Base-by-base conservation (phyloP, 2,797 vertebrate species). In the Sorex maritimensis region DNA sequence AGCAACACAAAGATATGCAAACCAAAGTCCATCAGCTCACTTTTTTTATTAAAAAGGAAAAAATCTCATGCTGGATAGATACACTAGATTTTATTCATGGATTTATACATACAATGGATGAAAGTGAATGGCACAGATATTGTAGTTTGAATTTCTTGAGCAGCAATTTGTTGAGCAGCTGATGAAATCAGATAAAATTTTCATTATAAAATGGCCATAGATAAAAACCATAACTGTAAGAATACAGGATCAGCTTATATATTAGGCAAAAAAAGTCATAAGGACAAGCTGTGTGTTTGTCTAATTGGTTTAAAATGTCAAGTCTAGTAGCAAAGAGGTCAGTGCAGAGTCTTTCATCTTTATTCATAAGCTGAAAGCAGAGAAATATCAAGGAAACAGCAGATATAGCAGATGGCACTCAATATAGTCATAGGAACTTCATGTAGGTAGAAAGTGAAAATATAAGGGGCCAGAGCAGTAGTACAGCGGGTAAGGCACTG, bases 251-350 rank as follows among this genome's bases (percentile, higher is more conserved):
- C 86, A 86, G 85, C 52, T 55, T 88, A 49, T 30, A 34, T 63
- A 69, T 28, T 28, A 81, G 58, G 92, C 80, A 75, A 55, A 87
- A 87, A 7, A 71, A 92, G 49, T 79, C 44, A 46, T 34, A 55
- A 58, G 46, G 80, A 90, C 55, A 92, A 92, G 85, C 67, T 81
- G 17, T 28, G 21, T 73, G 49, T 68, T 73, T 86, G 61, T 80
- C 72, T 96, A 86, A 85, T 83, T 85, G 91, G 89, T 82, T 93
- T 83, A 89, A 93, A 92, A 84, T 44, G 89, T 93, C 94, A 95
- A 75, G 23, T 30, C 44, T 71, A 67, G 52, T 13, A 80, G 88
- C 38, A 58, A 88, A 74, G 81, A 38, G 93, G 90, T 93, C 90
- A 94, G 87, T 24, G 58, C 55, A 7, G 2, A 15, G 81, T 74